Conservation (phyloP, 2,113 vertebrate species). For the Cromileptes altivelis region DNA sequence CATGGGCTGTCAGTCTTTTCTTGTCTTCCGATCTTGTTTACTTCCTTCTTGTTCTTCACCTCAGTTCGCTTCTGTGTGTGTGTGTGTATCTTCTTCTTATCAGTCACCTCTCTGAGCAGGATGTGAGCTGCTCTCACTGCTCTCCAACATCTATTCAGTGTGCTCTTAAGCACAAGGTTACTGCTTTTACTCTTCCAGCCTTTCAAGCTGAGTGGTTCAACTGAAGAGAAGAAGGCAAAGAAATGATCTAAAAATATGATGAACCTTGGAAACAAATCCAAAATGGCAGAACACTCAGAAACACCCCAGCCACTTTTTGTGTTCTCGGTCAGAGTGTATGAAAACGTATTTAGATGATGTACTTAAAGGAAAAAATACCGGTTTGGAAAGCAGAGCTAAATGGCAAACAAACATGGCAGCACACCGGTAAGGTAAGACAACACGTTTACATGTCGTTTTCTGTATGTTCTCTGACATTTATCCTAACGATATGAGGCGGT, state of each 20-base stretch:
- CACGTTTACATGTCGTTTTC: too few species aligned
- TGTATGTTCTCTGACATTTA: too few species aligned
- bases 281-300: background rate
- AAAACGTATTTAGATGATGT: background rate
- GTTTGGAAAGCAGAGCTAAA: too few species aligned
- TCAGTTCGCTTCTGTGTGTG: constrained; percentile 4
- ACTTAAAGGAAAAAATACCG: too few species aligned
- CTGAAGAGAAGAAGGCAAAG: background rate
- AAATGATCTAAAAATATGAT: background rate
- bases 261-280: background rate
- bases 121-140: constrained; percentile 30
- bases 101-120: background rate
- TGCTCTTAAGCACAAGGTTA: background rate
- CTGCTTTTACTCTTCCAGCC: background rate
- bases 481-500: too few species aligned
- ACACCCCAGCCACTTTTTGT: background rate
- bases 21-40: constrained; percentile 16
- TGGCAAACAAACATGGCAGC: too few species aligned
- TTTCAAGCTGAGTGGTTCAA: background rate
- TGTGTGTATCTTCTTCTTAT: background rate
- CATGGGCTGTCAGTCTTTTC: constrained; percentile 25
- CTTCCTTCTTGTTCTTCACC: constrained; percentile 10
- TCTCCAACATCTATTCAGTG: constrained; percentile 14
- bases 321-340: background rate
- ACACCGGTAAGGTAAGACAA: too few species aligned